Percentiles rank a stretch among this genome's conserved stretches.
phyloP scores from a whole-genome alignment of 1,140 invertebrate species.

The Drosophila miranda region DNA sequence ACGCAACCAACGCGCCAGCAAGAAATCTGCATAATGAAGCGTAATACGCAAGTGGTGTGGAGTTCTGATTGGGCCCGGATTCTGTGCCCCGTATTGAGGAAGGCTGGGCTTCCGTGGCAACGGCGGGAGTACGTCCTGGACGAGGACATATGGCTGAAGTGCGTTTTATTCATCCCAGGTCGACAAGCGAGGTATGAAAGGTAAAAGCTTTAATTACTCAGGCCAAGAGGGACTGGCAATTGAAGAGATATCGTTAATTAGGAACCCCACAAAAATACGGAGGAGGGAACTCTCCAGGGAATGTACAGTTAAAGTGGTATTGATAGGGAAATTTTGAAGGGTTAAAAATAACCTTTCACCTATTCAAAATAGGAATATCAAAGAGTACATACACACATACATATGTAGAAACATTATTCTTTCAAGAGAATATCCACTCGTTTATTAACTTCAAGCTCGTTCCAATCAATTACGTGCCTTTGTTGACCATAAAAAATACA shows the following conservation, averaged over 20 bases:
- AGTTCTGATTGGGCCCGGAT: constrained; percentile 64
- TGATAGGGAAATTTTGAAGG: no score
- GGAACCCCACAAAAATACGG: no score
- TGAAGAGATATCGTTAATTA: no score
- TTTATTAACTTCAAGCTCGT: constrained; percentile 11
- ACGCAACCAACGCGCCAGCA: constrained; percentile 49
- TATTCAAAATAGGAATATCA: no score
- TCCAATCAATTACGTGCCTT: constrained; percentile 25
- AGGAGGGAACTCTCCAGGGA: no score
- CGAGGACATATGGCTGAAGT: constrained; percentile 45
- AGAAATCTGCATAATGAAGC: constrained; percentile 80
- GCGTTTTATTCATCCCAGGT: constrained; percentile 35
- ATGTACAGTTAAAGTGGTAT: no score
- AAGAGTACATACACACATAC: no score
- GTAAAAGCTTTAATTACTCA: constrained; percentile 44
- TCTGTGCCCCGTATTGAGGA: constrained; percentile 26
- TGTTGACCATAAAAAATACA: constrained; percentile 10
- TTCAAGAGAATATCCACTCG: not conserved
- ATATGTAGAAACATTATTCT: not conserved
- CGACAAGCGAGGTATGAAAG: constrained; percentile 42
- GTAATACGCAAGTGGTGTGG: constrained; percentile 76
- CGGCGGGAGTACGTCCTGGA: not conserved
- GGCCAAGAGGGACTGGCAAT: constrained; percentile 14
- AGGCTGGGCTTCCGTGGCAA: not conserved
- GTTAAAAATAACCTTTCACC: no score